Percentiles rank a stretch among this genome's conserved stretches.
phyloP scores from a whole-genome alignment of 37 sponge, comb jelly and placozoan species.

The Axinella damicornis region DNA sequence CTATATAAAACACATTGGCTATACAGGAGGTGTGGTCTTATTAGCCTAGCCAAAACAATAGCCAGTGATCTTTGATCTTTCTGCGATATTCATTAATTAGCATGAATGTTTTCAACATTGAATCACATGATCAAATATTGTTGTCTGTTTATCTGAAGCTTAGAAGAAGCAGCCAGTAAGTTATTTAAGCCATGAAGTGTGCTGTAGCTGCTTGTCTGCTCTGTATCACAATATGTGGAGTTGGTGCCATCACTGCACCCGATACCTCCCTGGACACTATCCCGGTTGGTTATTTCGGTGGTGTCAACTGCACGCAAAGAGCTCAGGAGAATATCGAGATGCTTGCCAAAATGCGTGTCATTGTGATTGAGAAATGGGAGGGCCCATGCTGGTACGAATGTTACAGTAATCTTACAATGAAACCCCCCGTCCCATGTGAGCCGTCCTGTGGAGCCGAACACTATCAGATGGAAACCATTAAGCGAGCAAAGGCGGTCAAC shows the following conservation, averaged over 20 bases:
- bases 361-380: constrained; percentile 53
- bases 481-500: constrained; percentile 32
- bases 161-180: too few relatives aligned
- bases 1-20: too few relatives aligned
- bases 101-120: too few relatives aligned
- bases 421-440: constrained; percentile 24
- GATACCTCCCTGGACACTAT: constrained; percentile 33
- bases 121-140: too few relatives aligned
- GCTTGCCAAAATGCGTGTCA: constrained; percentile 32
- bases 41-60: too few relatives aligned
- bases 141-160: too few relatives aligned
- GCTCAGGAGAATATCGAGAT: constrained; percentile 24
- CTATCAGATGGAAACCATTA: constrained; percentile 20
- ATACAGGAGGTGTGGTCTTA: too few relatives aligned
- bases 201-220: background rate
- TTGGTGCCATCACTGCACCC: constrained; percentile 27
- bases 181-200: too few relatives aligned
- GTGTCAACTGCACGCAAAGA: constrained; percentile 9
- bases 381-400: constrained; percentile 33
- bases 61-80: too few relatives aligned
- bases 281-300: constrained; percentile 32
- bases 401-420: constrained; percentile 22
- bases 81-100: too few relatives aligned
- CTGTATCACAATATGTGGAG: background rate
- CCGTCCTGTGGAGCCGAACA: constrained; percentile 31